A percentile compares a stretch with the other conserved stretches of the same genome.
These are phyloP conservation scores for Chrysocyon brachyurus DNA, from an alignment of 2,797 vertebrate genomes.

Conservation along the genomic window DNA sequence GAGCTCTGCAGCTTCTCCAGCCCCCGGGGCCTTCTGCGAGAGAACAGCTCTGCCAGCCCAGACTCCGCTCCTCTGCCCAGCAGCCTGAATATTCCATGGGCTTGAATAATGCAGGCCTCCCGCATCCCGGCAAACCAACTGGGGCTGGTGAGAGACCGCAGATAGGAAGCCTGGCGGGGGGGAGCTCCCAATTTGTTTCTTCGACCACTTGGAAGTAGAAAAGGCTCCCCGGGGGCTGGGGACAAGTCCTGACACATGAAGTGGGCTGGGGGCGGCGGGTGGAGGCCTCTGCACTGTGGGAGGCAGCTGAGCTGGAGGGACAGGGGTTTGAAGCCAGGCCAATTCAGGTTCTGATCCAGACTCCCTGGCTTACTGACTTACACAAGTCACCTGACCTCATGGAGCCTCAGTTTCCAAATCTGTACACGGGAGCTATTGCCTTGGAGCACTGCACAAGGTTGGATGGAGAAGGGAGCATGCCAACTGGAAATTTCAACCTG, in stretches of 20 bases:
- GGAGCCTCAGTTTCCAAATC: neutral
- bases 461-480: neutral
- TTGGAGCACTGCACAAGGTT: neutral
- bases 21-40: slow-evolving; percentile 49
- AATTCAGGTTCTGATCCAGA: neutral
- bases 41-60: slow-evolving; percentile 27
- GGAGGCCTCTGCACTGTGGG: neutral
- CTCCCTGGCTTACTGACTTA: neutral
- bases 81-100: slow-evolving; percentile 79
- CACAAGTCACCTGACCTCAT: neutral
- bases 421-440: neutral
- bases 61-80: slow-evolving; percentile 35
- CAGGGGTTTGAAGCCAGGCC: neutral
- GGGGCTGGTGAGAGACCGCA: neutral
- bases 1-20: slow-evolving; percentile 1
- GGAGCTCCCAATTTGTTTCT: fast-evolving
- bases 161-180: neutral
- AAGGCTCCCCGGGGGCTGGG: fast-evolving
- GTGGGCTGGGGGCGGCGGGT: fast-evolving
- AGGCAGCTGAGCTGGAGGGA: neutral
- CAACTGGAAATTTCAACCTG: neutral
- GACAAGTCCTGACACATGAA: fast-evolving
- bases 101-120: slow-evolving; percentile 79
- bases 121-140: neutral
- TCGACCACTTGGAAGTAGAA: fast-evolving